Conservation (phyloP, 2,888 invertebrate genomes). For the Leuctra nigra region DNA sequence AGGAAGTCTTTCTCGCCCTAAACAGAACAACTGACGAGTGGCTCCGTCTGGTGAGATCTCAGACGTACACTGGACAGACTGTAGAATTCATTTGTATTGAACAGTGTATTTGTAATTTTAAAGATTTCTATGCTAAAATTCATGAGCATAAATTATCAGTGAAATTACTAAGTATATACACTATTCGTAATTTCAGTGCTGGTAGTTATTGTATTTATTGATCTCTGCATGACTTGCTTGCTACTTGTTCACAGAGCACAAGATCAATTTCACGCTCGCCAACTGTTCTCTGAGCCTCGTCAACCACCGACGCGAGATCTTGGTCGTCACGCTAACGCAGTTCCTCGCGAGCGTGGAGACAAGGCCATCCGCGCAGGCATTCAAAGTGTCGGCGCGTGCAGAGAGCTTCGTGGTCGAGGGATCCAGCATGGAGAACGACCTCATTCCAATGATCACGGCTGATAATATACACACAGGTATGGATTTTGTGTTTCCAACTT, state of each 20-base stretch:
- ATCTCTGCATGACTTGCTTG: too few relatives aligned
- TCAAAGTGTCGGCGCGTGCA: conserved; percentile 60
- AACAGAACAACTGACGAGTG: too few relatives aligned
- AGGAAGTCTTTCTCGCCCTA: too few relatives aligned
- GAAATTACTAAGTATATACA: too few relatives aligned
- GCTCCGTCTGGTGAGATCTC: too few relatives aligned
- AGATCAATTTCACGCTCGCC: conserved; percentile 65
- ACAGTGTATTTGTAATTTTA: too few relatives aligned
- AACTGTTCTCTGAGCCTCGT: conserved; percentile 63
- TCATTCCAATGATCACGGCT: conserved; percentile 61
- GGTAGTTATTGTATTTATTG: too few relatives aligned
- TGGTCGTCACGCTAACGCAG: conserved; percentile 66
- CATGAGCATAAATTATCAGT: too few relatives aligned
- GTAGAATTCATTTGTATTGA: too few relatives aligned
- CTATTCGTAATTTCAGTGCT: too few relatives aligned
- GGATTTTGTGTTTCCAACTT: background rate
- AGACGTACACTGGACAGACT: too few relatives aligned
- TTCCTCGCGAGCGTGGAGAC: conserved; percentile 61
- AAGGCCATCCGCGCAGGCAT: conserved; percentile 57
- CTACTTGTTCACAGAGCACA: conserved; percentile 59
- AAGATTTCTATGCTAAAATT: too few relatives aligned
- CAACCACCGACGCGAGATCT: conserved; percentile 60
- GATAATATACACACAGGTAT: conserved; percentile 44
- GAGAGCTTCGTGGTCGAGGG: conserved; percentile 74
- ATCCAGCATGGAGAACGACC: conserved; percentile 61